Base-by-base conservation (phyloP, 2,797 vertebrate species). In the Jordanella pulchra region DNA sequence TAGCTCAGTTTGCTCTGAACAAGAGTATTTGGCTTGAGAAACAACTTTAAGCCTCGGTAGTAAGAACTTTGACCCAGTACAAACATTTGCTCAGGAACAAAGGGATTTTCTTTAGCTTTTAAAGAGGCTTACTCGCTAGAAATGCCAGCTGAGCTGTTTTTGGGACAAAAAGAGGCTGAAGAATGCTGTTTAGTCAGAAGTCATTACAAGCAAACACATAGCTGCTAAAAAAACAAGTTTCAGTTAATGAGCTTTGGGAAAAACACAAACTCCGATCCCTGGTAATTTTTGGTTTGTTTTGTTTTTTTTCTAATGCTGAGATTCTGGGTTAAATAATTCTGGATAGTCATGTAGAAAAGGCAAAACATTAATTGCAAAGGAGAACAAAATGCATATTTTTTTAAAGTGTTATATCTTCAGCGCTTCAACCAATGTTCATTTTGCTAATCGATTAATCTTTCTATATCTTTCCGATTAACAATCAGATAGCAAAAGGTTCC, bases 61-160 rank as follows among this genome's bases (percentile, higher is more conserved):
- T 75, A 25, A 67, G 54, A 51, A 53, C 54, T 51, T 44, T 63
- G 63, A 72, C 61, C 78, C 71, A 77, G 64, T 66, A 44, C 55
- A 72, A 76, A 54, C 71, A 42, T 79, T 79, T 82, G 44, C 60
- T n/a, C 28, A 77, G 70, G 35, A 80, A 71, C 28, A 53, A 72
- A 73, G 53, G 65, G 89, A 84, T 92, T 89, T 89, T 79, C 35
- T 84, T 18, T 83, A 71, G 76, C 87, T 87, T 89, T 87, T 84
- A 81, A 89, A 89, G 82, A 86, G 69, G 83, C 86, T 88, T 86
- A 88, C 17, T 23, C n/a, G 4, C 65, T 3, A n/a, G 44, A 53
- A 21, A 21, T 75, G 72, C 75, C 71, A 81, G 77, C 66, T 81
- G 25, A 76, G 75, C 84, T 79, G 65, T 25, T 77, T 83, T 82